A percentile compares a stretch with the other conserved stretches of the same genome.
Conservation (phyloP, 2,888 invertebrate species). For the Notodonta ziczac region DNA sequence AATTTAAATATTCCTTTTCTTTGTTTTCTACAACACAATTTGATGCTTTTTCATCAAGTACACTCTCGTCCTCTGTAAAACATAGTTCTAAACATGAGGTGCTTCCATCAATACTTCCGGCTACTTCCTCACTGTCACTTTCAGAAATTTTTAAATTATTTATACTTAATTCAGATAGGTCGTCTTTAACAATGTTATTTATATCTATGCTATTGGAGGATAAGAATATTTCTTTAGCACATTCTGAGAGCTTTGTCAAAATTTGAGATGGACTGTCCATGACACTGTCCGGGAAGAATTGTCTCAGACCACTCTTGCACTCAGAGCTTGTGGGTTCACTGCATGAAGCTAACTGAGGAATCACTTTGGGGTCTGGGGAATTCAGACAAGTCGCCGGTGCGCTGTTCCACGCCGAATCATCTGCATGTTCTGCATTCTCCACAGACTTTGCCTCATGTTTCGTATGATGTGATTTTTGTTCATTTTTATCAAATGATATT, state of each 20-base stretch:
- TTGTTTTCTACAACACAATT: constrained; percentile 68
- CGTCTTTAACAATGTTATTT: constrained; percentile 66
- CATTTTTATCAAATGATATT: constrained; percentile 79
- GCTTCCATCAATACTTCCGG: constrained; percentile 77
- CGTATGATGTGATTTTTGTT: constrained; percentile 44
- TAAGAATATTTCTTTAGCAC: constrained; percentile 81
- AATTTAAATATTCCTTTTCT: constrained; percentile 77
- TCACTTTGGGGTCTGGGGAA: constrained; percentile 79
- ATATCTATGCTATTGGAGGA: constrained; percentile 76
- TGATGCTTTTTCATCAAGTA: constrained; percentile 63
- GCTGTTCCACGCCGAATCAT: constrained; percentile 76
- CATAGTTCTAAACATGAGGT: constrained; percentile 79
- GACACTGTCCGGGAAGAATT: constrained; percentile 79
- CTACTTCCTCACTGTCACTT: constrained; percentile 78
- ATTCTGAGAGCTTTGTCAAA: constrained; percentile 74
- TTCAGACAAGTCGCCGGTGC: constrained; percentile 86
- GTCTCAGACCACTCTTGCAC: constrained; percentile 66
- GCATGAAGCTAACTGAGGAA: constrained; percentile 59
- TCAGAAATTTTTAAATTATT: constrained; percentile 77
- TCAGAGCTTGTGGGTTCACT: constrained; percentile 79
- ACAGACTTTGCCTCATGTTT: constrained; percentile 45
- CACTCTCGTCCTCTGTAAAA: constrained; percentile 77
- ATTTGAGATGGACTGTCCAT: constrained; percentile 80
- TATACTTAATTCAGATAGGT: constrained; percentile 71
- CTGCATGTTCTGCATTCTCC: constrained; percentile 40